phyloP scores from a whole-genome alignment of 2,888 invertebrate species.

The Escarpia spicata region DNA sequence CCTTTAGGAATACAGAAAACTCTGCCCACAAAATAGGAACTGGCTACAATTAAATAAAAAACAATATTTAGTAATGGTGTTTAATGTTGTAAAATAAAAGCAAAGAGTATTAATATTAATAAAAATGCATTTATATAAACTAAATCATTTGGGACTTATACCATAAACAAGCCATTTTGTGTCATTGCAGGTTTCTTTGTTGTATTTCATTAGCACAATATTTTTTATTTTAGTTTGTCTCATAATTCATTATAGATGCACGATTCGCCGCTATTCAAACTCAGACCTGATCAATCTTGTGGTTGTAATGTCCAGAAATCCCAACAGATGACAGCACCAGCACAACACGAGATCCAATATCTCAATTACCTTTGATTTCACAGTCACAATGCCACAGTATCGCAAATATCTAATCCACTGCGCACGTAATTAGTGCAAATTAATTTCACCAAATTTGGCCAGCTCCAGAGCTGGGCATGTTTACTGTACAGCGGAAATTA shows the following conservation, averaged over 20 bases:
- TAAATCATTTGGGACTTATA: background rate
- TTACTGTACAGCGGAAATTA: background rate
- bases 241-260: background rate
- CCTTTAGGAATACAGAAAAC: background rate
- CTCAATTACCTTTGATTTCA: conserved; percentile 4
- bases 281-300: background rate
- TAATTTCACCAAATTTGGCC: background rate
- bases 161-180: background rate
- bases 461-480: background rate
- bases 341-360: background rate
- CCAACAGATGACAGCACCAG: background rate
- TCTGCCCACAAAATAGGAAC: background rate
- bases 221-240: background rate
- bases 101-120: too few relatives aligned
- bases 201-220: background rate
- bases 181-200: background rate
- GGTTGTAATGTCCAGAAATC: background rate
- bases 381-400: background rate
- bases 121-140: too few relatives aligned
- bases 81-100: too few relatives aligned
- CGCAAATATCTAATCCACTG: background rate
- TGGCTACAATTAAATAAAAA: background rate
- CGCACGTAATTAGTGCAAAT: background rate
- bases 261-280: background rate
- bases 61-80: background rate